These are phyloP conservation scores for Crioceris asparagi DNA, from an alignment of 2,888 invertebrate species.

Conservation along the genomic window DNA sequence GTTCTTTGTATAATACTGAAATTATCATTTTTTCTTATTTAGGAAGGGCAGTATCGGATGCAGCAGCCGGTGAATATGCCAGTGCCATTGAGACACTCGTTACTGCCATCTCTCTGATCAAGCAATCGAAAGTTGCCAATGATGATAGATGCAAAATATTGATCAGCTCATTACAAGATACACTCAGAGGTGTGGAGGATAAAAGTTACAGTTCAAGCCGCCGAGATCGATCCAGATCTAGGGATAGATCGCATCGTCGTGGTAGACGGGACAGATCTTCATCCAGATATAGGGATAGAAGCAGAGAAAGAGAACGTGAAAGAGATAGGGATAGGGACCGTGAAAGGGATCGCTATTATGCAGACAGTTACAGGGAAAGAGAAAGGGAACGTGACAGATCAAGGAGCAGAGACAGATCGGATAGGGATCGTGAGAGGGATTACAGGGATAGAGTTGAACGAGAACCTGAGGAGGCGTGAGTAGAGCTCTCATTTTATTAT, in stretches of 20 bases:
- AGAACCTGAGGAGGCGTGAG: slow-evolving; percentile 68
- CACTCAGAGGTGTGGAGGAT: slow-evolving; percentile 92
- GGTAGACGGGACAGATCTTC: slow-evolving; percentile 36
- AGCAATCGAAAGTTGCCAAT: slow-evolving; percentile 83
- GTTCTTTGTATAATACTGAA: too few relatives aligned
- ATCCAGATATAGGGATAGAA: slow-evolving; percentile 43
- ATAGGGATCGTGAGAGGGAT: slow-evolving; percentile 54
- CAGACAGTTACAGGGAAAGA: slow-evolving; percentile 46
- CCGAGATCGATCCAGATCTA: slow-evolving; percentile 45
- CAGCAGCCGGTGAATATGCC: slow-evolving; percentile 93
- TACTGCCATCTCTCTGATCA: slow-evolving; percentile 96
- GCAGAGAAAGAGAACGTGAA: slow-evolving; percentile 47
- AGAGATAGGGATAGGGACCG: slow-evolving; percentile 43
- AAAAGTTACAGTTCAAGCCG: slow-evolving; percentile 82
- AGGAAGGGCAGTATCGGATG: slow-evolving; percentile 84
- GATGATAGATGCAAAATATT: slow-evolving; percentile 98
- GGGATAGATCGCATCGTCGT: slow-evolving; percentile 34
- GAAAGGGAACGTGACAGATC: slow-evolving; percentile 44
- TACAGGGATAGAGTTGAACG: slow-evolving; percentile 69
- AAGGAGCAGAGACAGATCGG: slow-evolving; percentile 49
- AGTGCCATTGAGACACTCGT: slow-evolving; percentile 98
- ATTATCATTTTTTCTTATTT: too few relatives aligned
- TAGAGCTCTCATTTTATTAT: too few relatives aligned
- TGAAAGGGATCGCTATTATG: slow-evolving; percentile 41
- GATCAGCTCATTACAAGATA: slow-evolving; percentile 85